Base-by-base conservation (phyloP, 2,888 invertebrate species). In the Rambutsinella grinnellia region DNA sequence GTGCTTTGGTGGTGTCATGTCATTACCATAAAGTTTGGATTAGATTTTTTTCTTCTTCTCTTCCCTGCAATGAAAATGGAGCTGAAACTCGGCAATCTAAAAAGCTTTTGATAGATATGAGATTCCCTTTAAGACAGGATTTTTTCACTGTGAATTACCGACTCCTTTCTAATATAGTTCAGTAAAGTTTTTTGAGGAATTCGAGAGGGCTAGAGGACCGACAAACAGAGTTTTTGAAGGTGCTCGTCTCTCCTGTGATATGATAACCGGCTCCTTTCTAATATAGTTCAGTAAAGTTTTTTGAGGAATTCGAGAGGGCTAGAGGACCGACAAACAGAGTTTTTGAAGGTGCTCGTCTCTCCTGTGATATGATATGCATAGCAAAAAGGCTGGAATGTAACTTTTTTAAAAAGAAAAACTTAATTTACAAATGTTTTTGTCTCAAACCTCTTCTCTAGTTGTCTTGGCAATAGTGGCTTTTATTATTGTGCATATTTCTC, bases 71-170 rank as follows among this genome's bases (percentile, higher is more conserved):
- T 17, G 36, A 57, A 3, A 19, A 27, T 3, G 57, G 36, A 28
- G 27, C 36, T 57, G 46, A 17, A 17, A n/a, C 19, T 17, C 10
- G 3, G 21, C 51, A 28, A 63, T 63, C 63, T 63, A 63, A 53
- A 63, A 63, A 63, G 63, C 63, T 51, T 63, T 63, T 63, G 62
- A 62, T 62, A 27, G 5, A 49, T 19, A 3, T 49, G 36, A 17
- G 1, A 51, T 49, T 61, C 26, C 26, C 61, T 26, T 47, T 28
- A 62, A 62, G 62, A 28, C 10, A 21, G 53, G n/a, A n/a, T n/a
- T n/a, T n/a, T n/a, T n/a, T n/a, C n/a, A 51, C 49, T 51, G 62
- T 63, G 63, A 63, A 36, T 63, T 63, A 63, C 63, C 63, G 36
- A 36, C 36, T 28, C 53, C 23, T 53, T 63, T 23, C 63, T 51